A percentile compares a stretch with the other conserved stretches of the same genome.
These are phyloP conservation scores for Varecia variegata DNA, from an alignment of 2,797 vertebrate genomes.

Conservation along the genomic window DNA sequence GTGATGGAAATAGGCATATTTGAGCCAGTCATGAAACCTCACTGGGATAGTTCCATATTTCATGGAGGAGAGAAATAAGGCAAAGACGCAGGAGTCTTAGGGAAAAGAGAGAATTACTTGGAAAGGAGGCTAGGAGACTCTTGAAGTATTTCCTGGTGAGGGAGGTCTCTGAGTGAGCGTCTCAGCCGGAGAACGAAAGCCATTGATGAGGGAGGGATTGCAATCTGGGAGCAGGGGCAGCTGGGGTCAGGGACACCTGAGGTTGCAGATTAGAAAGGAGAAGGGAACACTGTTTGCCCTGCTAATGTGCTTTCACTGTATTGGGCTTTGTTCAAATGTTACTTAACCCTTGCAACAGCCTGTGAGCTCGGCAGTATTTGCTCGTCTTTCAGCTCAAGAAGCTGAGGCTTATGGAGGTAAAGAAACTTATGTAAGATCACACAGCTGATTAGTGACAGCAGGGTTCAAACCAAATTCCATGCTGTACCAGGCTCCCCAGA, in stretches of 20 bases:
- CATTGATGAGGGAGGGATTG: neutral
- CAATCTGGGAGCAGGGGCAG: neutral
- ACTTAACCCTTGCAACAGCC: neutral
- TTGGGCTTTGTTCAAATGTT: neutral
- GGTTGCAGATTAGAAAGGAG: neutral
- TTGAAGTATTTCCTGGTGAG: neutral
- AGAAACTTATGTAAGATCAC: neutral
- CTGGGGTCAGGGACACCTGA: neutral
- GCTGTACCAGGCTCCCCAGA: neutral
- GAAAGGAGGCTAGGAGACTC: neutral
- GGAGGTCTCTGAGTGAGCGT: neutral
- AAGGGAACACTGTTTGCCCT: neutral
- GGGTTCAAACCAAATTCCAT: neutral
- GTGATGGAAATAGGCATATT: neutral
- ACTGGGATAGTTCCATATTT: neutral
- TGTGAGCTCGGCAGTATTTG: neutral
- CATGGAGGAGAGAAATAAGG: neutral
- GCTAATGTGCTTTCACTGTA: neutral
- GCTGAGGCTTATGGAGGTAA: neutral
- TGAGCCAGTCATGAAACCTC: neutral
- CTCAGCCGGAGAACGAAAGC: neutral
- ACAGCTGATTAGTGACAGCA: neutral
- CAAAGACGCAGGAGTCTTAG: neutral
- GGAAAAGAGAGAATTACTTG: neutral
- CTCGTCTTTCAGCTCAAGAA: neutral